Evolutionary conservation across 2,797 vertebrate species (phyloP).

Genomic region (Hafferia zeledoni): DNA sequence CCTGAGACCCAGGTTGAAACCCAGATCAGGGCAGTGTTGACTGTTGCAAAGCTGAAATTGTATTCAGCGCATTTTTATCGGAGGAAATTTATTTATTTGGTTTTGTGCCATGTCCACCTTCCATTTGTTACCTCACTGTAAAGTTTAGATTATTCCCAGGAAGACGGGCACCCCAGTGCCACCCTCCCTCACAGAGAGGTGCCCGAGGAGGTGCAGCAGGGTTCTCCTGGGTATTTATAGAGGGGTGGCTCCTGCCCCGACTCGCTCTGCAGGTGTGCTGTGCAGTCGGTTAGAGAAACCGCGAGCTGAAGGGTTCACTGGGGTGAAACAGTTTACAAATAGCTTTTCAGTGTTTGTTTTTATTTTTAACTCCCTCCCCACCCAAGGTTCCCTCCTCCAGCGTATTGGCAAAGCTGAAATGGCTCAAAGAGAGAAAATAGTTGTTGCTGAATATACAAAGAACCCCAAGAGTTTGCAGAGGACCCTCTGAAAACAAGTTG

Average conservation of each 20-base stretch:
- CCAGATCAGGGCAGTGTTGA: neutral
- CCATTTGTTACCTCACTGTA: neutral
- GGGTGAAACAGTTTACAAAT: constrained; percentile 70
- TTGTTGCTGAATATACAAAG: neutral
- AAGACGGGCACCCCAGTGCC: rapidly evolving
- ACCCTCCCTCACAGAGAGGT: neutral
- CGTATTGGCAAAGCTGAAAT: rapidly evolving
- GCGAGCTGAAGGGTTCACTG: constrained; percentile 23
- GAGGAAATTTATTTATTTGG: neutral
- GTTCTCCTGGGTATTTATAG: constrained; percentile 32
- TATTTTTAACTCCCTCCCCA: constrained; percentile 37
- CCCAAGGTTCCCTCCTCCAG: neutral
- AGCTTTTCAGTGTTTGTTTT: constrained; percentile 66
- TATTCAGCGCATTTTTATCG: neutral
- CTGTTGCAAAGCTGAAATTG: neutral
- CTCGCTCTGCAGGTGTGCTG: constrained; percentile 70
- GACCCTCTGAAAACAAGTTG: rapidly evolving
- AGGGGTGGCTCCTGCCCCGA: constrained; percentile 17
- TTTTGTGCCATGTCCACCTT: neutral
- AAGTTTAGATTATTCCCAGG: neutral
- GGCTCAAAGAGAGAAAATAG: neutral
- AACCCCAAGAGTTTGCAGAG: neutral
- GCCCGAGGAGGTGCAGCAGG: neutral
- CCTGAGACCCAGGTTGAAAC: neutral
- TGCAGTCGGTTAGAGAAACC: constrained; percentile 66